Evolutionary conservation across 2,888 invertebrate species (phyloP).

Genomic region (Cenopis cana): DNA sequence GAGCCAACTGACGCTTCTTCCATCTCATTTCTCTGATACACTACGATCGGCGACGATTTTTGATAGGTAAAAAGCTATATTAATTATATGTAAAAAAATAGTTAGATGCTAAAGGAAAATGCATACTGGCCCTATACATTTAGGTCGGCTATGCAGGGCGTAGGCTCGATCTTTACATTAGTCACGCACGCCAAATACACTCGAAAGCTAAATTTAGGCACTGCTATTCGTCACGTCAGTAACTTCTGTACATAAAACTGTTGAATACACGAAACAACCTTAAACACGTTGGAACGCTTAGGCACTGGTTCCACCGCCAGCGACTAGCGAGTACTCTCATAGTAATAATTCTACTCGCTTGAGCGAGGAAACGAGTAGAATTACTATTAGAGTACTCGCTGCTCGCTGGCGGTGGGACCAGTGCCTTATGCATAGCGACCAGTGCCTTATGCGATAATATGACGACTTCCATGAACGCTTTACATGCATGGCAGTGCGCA

Average conservation of each 20-base stretch:
- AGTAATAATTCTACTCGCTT: too few relatives aligned
- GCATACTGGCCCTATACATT: too few relatives aligned
- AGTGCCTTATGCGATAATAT: slow-evolving; percentile 10
- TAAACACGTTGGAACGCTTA: slow-evolving; percentile 1
- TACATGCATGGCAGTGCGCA: background rate
- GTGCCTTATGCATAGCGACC: slow-evolving; percentile 18
- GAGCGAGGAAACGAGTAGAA: too few relatives aligned
- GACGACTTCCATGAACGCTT: background rate
- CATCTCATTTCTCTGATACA: background rate
- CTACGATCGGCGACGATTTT: background rate
- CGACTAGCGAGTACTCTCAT: too few relatives aligned
- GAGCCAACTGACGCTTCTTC: background rate
- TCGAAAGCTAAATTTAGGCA: background rate
- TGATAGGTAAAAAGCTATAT: background rate
- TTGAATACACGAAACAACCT: background rate
- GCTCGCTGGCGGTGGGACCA: too few relatives aligned
- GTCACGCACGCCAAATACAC: background rate
- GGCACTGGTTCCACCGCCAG: too few relatives aligned
- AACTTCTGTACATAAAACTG: background rate
- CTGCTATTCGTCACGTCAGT: background rate
- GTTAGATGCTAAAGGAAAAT: background rate
- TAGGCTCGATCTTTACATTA: too few relatives aligned
- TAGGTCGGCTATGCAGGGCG: too few relatives aligned
- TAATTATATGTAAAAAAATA: background rate
- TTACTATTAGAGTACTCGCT: too few relatives aligned